A percentile compares a stretch with the other conserved stretches of the same genome.
phyloP scores from a whole-genome alignment of 2,797 vertebrate species.

The Esox masquinongy region DNA sequence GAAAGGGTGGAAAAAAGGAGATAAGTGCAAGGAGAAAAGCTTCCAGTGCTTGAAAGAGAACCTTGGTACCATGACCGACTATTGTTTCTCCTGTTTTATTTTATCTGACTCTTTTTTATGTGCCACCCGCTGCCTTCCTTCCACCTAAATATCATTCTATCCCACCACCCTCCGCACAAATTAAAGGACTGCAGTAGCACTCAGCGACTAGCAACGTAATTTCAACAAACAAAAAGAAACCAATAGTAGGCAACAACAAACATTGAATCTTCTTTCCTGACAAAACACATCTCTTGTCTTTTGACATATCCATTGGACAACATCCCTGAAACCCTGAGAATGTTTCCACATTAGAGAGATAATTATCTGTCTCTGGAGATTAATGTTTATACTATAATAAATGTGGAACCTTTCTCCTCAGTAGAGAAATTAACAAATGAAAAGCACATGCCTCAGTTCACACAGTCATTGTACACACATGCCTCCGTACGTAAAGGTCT shows the following conservation, averaged over 20 bases:
- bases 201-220: slow-evolving; percentile 37
- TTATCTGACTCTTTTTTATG: slow-evolving; percentile 22
- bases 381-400: slow-evolving; percentile 76
- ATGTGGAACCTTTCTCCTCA: slow-evolving; percentile 73
- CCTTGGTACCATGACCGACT: slow-evolving; percentile 7
- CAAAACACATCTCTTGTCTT: slow-evolving; percentile 41
- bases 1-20: not conserved
- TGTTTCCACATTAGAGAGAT: slow-evolving; percentile 71
- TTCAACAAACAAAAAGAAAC: slow-evolving; percentile 28
- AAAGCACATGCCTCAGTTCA: not conserved
- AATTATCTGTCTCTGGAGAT: slow-evolving; percentile 77
- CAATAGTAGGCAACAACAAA: slow-evolving; percentile 23
- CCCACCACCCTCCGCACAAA: slow-evolving; percentile 5
- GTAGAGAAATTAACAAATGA: slow-evolving; percentile 39
- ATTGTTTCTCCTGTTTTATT: slow-evolving; percentile 30
- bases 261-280: slow-evolving; percentile 23
- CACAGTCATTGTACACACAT: not conserved
- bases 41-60: not conserved
- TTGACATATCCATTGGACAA: slow-evolving; percentile 51
- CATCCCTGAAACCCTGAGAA: slow-evolving; percentile 47
- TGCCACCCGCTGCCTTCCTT: not conserved
- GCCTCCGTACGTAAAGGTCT: not conserved
- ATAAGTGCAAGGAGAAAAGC: not conserved
- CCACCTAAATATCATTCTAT: slow-evolving; percentile 12
- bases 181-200: slow-evolving; percentile 30